These are phyloP conservation scores for Sylvia atricapilla DNA, from an alignment of 2,113 vertebrate species.

Conservation along the genomic window DNA sequence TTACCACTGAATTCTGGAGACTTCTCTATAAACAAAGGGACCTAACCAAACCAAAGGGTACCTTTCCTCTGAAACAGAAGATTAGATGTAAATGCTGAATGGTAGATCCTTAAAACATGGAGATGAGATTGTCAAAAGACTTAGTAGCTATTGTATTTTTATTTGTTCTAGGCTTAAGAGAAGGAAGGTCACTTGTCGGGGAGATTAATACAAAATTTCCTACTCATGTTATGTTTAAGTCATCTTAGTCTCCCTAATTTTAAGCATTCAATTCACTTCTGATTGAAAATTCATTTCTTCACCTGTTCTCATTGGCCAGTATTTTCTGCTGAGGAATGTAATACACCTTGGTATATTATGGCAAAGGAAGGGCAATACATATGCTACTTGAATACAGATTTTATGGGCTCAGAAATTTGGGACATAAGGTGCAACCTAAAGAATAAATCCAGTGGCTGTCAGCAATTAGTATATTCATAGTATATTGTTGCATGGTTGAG, in stretches of 20 bases:
- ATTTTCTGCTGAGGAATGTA: background rate
- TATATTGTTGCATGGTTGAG: background rate
- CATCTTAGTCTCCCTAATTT: background rate
- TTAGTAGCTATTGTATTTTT: background rate
- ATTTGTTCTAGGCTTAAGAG: background rate
- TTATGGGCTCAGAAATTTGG: background rate
- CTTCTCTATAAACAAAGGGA: background rate
- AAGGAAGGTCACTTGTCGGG: background rate
- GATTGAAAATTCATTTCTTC: background rate
- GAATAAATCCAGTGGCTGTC: background rate
- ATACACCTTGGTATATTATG: background rate
- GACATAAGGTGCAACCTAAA: background rate
- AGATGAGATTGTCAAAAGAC: background rate
- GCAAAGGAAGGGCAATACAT: background rate
- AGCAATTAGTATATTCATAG: background rate
- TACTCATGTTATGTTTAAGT: background rate
- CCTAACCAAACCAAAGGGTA: background rate
- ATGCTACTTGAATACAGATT: background rate
- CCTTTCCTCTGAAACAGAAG: background rate
- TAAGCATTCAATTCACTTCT: background rate
- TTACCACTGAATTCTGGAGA: background rate
- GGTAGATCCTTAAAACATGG: background rate
- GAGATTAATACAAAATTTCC: background rate
- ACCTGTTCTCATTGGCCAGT: background rate
- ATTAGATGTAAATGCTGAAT: background rate